Conservation (phyloP, 2,113 vertebrate genomes). For the Cyanistes caeruleus region DNA sequence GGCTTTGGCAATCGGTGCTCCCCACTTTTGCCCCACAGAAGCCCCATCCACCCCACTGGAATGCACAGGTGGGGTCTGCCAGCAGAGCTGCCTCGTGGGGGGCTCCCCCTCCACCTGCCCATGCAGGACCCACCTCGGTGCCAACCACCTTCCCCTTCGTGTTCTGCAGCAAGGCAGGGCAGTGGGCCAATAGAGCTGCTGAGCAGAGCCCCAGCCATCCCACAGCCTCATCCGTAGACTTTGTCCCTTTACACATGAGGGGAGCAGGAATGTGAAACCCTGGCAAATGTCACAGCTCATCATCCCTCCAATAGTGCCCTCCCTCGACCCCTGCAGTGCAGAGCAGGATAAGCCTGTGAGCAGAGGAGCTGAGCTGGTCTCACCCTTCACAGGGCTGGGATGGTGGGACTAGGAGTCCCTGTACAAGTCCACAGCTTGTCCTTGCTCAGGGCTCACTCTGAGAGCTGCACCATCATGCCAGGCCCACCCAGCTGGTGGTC, state of each 20-base stretch:
- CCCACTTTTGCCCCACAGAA: not conserved
- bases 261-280: slow-evolving; percentile 47
- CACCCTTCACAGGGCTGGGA: not conserved
- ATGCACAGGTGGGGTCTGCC: not conserved
- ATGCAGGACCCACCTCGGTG: rapidly evolving
- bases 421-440: not conserved
- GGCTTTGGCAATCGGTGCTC: rapidly evolving
- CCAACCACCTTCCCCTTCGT: not conserved
- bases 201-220: not conserved
- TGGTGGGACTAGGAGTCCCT: rapidly evolving
- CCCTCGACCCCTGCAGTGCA: not conserved
- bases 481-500: not conserved
- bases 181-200: not conserved
- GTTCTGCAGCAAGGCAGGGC: not conserved
- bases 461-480: not conserved
- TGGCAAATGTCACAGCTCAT: not conserved
- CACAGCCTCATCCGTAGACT: not conserved
- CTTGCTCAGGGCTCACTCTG: not conserved
- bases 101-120: not conserved
- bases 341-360: not conserved
- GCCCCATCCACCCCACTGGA: not conserved
- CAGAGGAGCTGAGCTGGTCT: not conserved
- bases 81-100: not conserved
- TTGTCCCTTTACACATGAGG: slow-evolving; percentile 59
- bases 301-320: not conserved